Evolutionary conservation across 2,888 invertebrate genomes (phyloP), one percentile per base, ranked within the genome.

Genomic region (Rhodophaea formosa): DNA sequence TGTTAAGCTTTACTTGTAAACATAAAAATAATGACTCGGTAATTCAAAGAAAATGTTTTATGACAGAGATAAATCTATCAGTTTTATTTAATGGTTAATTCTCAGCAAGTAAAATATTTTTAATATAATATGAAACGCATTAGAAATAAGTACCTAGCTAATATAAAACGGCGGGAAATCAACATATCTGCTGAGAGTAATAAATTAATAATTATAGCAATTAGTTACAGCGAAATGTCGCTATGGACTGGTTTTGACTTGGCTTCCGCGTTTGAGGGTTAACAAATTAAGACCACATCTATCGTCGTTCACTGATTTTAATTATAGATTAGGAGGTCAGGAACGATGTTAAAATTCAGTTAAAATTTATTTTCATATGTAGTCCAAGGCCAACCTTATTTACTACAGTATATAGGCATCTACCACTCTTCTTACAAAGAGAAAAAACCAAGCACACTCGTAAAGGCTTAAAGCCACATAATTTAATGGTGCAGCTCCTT

Each of bases 201-300:
- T 64, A 60, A 59, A 46, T 10, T 43, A 35, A 44, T 52, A 52
- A 45, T 51, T 51, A 43, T 17, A 10, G 52, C 17, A 30, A 57
- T 45, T 52, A 57, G 17, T 29, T 46, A 3, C 35, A 16, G 10
- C 12, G 12, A 51, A 51, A 35, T 51, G 51, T 51, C 51, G 17
- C 43, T 15, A n/a, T 16, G 15, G 51, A 57, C 49, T 53, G 32
- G 30, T 44, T 47, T n/a, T 12, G 47, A 47, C 47, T 35, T 56
- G 16, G 42, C 47, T 51, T 51, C 35, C 51, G 51, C 51, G 12
- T 51, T 51, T 51, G 17, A 35, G 51, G 51, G 51, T 51, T 35
- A 51, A 35, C 51, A 35, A 35, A 51, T 51, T 51, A 35, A 35
- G 32, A 51, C 17, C 35, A 35, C 1, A 35, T 35, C 17, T 12